phyloP scores from a whole-genome alignment of 2,888 invertebrate species.

The Nesidiocoris tenuis region DNA sequence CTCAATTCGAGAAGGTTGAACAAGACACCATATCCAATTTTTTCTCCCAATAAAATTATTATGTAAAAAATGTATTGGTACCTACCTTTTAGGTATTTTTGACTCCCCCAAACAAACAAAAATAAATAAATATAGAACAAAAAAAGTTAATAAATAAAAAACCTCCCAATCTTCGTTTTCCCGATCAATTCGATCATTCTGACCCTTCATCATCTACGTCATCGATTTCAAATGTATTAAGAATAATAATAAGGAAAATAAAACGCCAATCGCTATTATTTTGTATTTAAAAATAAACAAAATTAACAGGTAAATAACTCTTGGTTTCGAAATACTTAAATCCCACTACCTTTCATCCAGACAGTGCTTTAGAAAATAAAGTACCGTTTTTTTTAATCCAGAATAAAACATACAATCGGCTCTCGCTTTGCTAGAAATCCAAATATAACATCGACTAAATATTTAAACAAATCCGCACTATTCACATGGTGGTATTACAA shows the following conservation, averaged over 20 bases:
- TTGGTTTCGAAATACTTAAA: constrained; percentile 44
- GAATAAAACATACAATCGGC: not conserved
- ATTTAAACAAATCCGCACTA: not conserved
- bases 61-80: no score
- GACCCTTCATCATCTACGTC: no score
- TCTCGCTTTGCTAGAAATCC: not conserved
- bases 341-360: constrained; percentile 47
- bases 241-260: not conserved
- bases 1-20: no score
- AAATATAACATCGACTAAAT: not conserved
- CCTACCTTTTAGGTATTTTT: no score
- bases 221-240: no score
- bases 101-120: no score
- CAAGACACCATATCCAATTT: no score
- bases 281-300: constrained; percentile 48
- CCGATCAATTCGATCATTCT: no score
- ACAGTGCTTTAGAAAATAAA: constrained; percentile 44
- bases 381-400: not conserved
- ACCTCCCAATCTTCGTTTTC: no score
- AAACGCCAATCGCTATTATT: constrained; percentile 9
- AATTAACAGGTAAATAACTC: constrained; percentile 48
- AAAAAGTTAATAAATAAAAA: no score
- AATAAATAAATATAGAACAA: no score
- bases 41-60: no score
- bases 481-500: not conserved